These are phyloP conservation scores for Oryzias woworae DNA, from an alignment of 2,113 vertebrate genomes.

Conservation along the genomic window DNA sequence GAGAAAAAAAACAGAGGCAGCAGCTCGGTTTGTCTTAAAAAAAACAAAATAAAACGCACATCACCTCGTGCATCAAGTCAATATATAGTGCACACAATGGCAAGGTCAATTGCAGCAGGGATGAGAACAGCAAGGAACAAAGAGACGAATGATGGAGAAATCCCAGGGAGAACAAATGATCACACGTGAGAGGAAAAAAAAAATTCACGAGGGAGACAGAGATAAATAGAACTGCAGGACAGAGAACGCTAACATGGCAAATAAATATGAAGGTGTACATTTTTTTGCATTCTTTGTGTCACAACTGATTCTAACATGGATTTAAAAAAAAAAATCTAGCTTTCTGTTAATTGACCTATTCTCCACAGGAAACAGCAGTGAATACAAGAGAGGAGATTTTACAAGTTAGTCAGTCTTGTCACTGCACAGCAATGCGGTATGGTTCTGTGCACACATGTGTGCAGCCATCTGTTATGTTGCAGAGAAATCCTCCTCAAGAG, in stretches of 20 bases:
- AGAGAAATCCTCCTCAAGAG: constrained; percentile 1
- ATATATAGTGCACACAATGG: not conserved
- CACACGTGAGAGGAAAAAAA: not conserved
- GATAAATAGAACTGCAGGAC: not conserved
- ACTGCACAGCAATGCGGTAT: constrained; percentile 14
- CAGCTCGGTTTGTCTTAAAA: not conserved
- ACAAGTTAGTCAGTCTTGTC: constrained; percentile 29
- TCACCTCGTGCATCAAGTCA: too few relatives aligned
- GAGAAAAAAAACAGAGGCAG: not conserved
- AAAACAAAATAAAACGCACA: too few relatives aligned
- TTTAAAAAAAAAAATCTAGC: constrained; percentile 21
- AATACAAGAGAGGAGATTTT: constrained; percentile 31
- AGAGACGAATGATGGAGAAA: not conserved
- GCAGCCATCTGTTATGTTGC: constrained; percentile 18
- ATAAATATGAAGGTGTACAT: constrained; percentile 15
- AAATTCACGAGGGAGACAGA: not conserved
- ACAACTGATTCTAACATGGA: constrained; percentile 22
- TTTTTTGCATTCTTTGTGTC: constrained; percentile 34
- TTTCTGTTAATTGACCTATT: constrained; percentile 49
- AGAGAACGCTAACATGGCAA: constrained; percentile 26
- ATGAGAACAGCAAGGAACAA: not conserved
- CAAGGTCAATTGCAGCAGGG: not conserved
- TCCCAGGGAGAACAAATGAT: constrained; percentile 1
- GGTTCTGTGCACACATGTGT: constrained; percentile 8
- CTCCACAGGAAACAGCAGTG: constrained; percentile 31